Evolutionary conservation across 1,140 invertebrate genomes (phyloP), one percentile per base, ranked within the genome.

Genomic region (Hormaphis cornu): DNA sequence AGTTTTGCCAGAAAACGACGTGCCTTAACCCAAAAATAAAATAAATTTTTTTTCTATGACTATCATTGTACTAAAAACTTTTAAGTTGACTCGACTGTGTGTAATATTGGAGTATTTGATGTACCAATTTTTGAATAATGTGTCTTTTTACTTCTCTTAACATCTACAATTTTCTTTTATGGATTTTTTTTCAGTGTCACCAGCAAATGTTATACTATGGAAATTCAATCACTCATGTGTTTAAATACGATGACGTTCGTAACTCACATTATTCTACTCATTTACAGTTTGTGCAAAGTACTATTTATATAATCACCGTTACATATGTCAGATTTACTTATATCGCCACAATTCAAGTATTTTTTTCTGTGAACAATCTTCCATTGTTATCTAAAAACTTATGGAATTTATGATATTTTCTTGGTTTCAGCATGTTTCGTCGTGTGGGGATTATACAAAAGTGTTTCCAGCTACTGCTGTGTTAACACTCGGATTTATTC

Each of bases 221-320:
- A 48, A 66, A 33, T 48, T 20, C 30, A 6, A 66, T 66, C 22
- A 24, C 28, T 9, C 61, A 66, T 2, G 30, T 30, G 3, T 66
- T 66, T 20, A 44, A 8, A 35, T 30, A 44, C 20, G 26, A 66
- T 33, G 61, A 66, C 35, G 26, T 66, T 10, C 44, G 40, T 14
- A 22, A 48, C 10, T 66, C 33, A 2, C 33, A 44, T 18, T 66
- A 33, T 35, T 66, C 20, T 48, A 66, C 61, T 20, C 61, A 66
- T 48, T 46, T 66, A 24, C 61, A 66, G 24, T 66, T 22, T 2
- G 18, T 66, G 3, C 61, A 66, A 66, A 50, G 33, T 16, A 66
- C 61, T 8, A 30, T 66, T n/a, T 66, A 66, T 35, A 66, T 66
- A 16, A 30, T 66, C 12, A 66, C 61, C 10, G 61, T 66, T 20